Percentiles rank a stretch among this genome's conserved stretches.
Evolutionary conservation across 2,888 invertebrate genomes (phyloP).

Genomic region (Zelleria hepariella): DNA sequence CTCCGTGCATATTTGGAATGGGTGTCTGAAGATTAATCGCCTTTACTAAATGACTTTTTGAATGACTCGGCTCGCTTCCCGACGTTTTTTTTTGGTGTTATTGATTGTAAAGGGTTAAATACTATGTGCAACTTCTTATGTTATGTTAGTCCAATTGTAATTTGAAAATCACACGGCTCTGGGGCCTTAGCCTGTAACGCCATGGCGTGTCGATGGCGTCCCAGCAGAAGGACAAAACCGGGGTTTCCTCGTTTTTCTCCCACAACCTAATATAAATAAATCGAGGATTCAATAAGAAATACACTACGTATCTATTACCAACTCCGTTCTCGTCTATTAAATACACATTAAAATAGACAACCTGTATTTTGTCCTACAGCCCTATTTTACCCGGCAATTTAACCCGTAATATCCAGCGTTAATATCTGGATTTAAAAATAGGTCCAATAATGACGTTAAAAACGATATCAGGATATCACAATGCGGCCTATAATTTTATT

Average conservation of each 20-base stretch:
- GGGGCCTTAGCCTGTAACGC: too few species aligned
- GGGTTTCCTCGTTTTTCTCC: too few species aligned
- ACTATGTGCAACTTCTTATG: too few species aligned
- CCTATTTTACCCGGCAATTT: background rate
- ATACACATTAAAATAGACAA: too few species aligned
- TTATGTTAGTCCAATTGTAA: too few species aligned
- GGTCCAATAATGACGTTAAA: background rate
- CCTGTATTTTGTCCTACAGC: background rate
- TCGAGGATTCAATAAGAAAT: background rate
- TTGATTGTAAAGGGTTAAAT: background rate
- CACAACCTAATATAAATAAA: background rate
- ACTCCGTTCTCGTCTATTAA: background rate
- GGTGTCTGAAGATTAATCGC: background rate
- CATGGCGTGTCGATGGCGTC: too few species aligned
- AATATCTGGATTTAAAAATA: background rate
- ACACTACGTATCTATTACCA: background rate
- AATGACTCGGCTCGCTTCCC: background rate
- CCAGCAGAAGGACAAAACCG: too few species aligned
- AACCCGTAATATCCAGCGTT: background rate
- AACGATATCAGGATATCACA: background rate
- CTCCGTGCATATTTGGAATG: background rate
- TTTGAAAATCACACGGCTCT: too few species aligned
- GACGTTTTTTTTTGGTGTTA: background rate
- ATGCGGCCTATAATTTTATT: background rate
- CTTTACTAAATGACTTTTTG: background rate